Evolutionary conservation across 2,888 invertebrate species (phyloP), one percentile per base, ranked within the genome.

Genomic region (Drosophila stalkeri): DNA sequence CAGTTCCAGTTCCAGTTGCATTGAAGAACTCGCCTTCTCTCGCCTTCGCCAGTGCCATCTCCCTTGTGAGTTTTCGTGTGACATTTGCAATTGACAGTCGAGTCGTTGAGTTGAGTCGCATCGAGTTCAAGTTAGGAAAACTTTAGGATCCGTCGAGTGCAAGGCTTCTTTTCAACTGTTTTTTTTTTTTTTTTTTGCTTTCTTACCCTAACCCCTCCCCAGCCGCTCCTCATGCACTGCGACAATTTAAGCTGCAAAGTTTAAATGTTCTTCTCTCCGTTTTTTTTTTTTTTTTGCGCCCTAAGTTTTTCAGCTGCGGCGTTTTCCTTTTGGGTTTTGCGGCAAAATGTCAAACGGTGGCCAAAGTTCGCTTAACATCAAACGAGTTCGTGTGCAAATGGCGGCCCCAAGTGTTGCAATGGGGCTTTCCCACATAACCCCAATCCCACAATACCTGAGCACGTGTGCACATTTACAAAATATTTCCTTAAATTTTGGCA

Each of bases 81-180:
- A 83, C 87, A 90, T 80, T 88, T 87, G 87, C 87, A 88, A 86
- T 88, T 90, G 87, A 88, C 90, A 90, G 90, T 80, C 78, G 80
- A 67, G 68, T 67, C 80, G 78, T 77, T 69, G 75, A 76, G 75
- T 74, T 66, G 77, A 72, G 72, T 66, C 75, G 81, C 64, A 82
- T 84, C 70, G 75, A 73, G 79, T 72, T 67, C 70, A 73, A 66
- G 56, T 72, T 75, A 41, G 60, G 27, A 67, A 65, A 66, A 84
- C 67, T 67, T 67, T 67, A 31, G 68, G 8, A 67, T 16, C n/a
- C 47, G 67, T 75, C 71, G 69, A 77, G 62, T 79, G 65, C 80
- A 70, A 75, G 72, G 59, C 74, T 84, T 76, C 60, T 80, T 71
- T 67, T 64, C 66, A 47, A 57, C 75, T 54, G 37, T 47, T 67